A percentile compares a stretch with the other conserved stretches of the same genome.
Evolutionary conservation across 2,113 vertebrate species (phyloP).

Genomic region (Oxyura jamaicensis): DNA sequence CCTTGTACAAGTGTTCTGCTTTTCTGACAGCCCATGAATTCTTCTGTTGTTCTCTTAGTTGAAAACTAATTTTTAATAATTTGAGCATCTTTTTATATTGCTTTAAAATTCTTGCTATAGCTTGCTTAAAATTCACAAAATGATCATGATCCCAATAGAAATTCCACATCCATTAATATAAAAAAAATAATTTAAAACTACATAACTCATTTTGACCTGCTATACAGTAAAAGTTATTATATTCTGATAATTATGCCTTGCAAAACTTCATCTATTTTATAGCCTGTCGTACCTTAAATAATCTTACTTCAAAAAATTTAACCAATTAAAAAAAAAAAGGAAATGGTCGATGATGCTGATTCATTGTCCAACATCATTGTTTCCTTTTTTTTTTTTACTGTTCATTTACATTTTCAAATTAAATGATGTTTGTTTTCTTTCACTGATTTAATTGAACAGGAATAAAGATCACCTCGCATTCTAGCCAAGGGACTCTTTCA

Average conservation of each 20-base stretch:
- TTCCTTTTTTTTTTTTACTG: neutral
- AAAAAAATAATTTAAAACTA: constrained; percentile 40
- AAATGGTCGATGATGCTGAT: neutral
- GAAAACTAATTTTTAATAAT: neutral
- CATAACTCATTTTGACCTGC: constrained; percentile 15
- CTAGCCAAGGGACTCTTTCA: neutral
- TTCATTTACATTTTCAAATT: constrained; percentile 27
- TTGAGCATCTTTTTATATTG: neutral
- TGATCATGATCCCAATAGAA: neutral
- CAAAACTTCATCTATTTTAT: constrained; percentile 9
- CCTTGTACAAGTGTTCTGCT: neutral
- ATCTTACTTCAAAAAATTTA: constrained; percentile 16
- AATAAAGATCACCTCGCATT: neutral
- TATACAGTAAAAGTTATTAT: neutral
- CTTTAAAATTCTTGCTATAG: neutral
- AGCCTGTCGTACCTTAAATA: constrained; percentile 21
- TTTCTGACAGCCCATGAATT: neutral
- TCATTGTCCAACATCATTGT: neutral
- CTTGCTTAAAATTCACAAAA: neutral
- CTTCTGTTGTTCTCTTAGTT: neutral
- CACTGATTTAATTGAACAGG: constrained; percentile 8
- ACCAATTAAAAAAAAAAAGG: neutral
- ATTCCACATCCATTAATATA: constrained; percentile 27
- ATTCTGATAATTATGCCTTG: constrained; percentile 4
- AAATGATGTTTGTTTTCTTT: constrained; percentile 34